phyloP scores from a whole-genome alignment of 2,113 vertebrate species.

The Passer montanus region DNA sequence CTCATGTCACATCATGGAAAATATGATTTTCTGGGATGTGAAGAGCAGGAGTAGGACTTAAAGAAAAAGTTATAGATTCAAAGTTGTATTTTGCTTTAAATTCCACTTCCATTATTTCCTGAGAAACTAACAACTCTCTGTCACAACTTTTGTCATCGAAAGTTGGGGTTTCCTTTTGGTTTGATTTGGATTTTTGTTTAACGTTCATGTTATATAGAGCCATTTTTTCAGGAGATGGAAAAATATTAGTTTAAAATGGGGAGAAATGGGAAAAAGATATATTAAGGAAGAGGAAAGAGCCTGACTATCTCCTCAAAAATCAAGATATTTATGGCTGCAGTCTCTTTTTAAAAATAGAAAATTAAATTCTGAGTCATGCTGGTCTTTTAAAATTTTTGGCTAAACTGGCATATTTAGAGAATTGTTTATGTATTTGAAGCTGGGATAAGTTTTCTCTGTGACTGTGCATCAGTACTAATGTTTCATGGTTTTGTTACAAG shows the following conservation, averaged over 20 bases:
- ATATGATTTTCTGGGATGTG: background rate
- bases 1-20: background rate
- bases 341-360: background rate
- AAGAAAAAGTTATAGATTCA: background rate
- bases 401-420: background rate
- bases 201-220: rapidly evolving
- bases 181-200: background rate
- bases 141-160: background rate
- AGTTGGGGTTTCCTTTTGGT: background rate
- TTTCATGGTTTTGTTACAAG: background rate
- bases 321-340: background rate
- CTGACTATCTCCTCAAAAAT: background rate
- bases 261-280: background rate
- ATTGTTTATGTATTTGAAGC: background rate
- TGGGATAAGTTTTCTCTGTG: background rate
- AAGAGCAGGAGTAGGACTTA: background rate
- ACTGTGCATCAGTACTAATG: background rate
- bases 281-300: background rate
- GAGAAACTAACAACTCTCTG: background rate
- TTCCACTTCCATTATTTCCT: background rate
- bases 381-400: background rate
- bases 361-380: background rate
- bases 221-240: background rate
- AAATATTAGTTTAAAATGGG: background rate
- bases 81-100: background rate